Evolutionary conservation across 2,888 invertebrate species (phyloP), one percentile per base, ranked within the genome.

Genomic region (Noctuana brunneofusca): DNA sequence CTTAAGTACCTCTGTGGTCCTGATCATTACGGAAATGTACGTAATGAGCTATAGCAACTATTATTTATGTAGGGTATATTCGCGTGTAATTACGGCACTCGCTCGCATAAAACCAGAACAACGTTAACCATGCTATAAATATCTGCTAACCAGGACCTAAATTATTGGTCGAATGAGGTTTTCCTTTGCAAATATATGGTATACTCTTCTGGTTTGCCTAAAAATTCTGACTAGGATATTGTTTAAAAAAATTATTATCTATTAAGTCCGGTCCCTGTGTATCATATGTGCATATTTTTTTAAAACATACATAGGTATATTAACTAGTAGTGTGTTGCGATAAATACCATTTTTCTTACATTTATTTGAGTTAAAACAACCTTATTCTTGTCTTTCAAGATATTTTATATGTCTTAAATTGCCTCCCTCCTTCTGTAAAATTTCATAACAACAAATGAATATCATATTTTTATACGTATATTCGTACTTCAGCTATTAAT

Each of bases 81-180:
- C 69, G 69, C 71, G 70, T 72, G 75, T 78, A 78, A 74, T 76
- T 79, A 77, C 71, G 74, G 73, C 78, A 76, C 73, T 76, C 74
- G 74, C 73, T 75, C 76, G 75, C 74, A 79, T 81, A 80, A 81
- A 83, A 79, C 75, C 80, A 77, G 78, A 74, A 75, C 77, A 75
- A 79, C 74, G 75, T 74, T 80, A 79, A 84, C 83, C 80, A 75
- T 74, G 74, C 80, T 75, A 84, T 83, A 84, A 86, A 87, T 84
- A 85, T 80, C 79, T 74, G 76, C 71, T 75, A 79, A 83, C 81
- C 80, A 77, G 74, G 75, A 71, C 69, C 75, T 79, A 78, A 85
- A 81, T 80, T 84, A 86, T 84, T 77, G 75, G 75, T 75, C 84
- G 78, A 81, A 77, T 70, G 84, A 82, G 83, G 76, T 73, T 80